Evolutionary conservation across 2,113 vertebrate genomes (phyloP).

Genomic region (Cottus gobio): DNA sequence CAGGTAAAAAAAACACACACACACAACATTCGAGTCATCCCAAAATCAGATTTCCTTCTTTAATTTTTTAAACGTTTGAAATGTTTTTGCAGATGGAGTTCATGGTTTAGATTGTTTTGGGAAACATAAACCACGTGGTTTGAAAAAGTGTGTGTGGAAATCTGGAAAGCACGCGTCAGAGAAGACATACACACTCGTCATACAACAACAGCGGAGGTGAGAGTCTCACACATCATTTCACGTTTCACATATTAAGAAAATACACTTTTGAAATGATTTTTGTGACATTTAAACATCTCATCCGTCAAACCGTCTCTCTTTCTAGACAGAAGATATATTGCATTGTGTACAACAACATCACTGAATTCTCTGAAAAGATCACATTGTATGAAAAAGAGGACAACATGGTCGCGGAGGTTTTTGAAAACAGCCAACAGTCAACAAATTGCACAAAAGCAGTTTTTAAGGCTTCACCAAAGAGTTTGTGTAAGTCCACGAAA

Average conservation of each 20-base stretch:
- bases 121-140: rapidly evolving
- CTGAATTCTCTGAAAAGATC: rapidly evolving
- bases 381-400: rapidly evolving
- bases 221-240: not conserved
- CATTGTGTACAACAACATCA: not conserved
- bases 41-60: not conserved
- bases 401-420: slow-evolving; percentile 48
- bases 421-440: slow-evolving; percentile 40
- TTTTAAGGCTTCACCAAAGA: slow-evolving; percentile 54
- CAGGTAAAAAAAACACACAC: slow-evolving; percentile 57
- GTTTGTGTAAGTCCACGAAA: slow-evolving; percentile 58
- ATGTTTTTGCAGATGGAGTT: slow-evolving; percentile 58
- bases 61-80: too few relatives aligned
- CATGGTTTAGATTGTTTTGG: slow-evolving; percentile 73
- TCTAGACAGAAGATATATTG: rapidly evolving
- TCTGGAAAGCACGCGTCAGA: slow-evolving; percentile 27
- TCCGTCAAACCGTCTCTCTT: not conserved
- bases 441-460: slow-evolving; percentile 61
- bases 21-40: not conserved
- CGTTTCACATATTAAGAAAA: not conserved
- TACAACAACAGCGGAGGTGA: not conserved
- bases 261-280: not conserved
- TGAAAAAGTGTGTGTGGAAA: slow-evolving; percentile 59
- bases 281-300: not conserved
- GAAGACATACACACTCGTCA: slow-evolving; percentile 54